A percentile compares a stretch with the other conserved stretches of the same genome.
These are phyloP conservation scores for Calliopsis andreniformis DNA, from an alignment of 1,140 invertebrate species.

Conservation along the genomic window DNA sequence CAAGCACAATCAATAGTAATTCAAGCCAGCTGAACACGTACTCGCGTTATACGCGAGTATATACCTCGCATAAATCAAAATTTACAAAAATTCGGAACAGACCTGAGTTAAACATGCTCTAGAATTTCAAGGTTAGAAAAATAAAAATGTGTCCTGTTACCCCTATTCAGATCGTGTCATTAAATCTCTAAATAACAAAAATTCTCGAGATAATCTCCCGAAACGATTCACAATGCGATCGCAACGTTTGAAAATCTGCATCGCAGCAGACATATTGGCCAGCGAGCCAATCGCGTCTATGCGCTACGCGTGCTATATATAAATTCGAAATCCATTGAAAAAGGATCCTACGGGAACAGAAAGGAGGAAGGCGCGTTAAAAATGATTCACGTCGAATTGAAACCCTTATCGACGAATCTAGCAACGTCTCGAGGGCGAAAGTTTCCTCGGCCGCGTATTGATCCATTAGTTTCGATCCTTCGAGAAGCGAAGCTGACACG, in stretches of 20 bases:
- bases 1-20: neutral
- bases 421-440: neutral
- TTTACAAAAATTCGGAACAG: too few relatives aligned
- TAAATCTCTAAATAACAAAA: too few relatives aligned
- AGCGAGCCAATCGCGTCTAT: conserved; percentile 14
- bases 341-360: neutral
- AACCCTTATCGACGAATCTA: too few relatives aligned
- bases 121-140: too few relatives aligned
- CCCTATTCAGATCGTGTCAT: neutral
- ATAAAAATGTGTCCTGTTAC: neutral
- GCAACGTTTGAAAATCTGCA: conserved; percentile 12
- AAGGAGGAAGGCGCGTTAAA: neutral
- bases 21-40: too few relatives aligned
- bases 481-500: conserved; percentile 24
- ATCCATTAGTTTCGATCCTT: conserved; percentile 42
- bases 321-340: conserved; percentile 28
- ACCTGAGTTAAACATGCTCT: too few relatives aligned
- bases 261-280: conserved; percentile 2
- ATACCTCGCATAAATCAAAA: too few relatives aligned
- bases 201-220: neutral
- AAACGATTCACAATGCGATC: neutral
- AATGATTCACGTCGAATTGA: too few relatives aligned
- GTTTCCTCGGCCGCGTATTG: neutral
- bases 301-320: conserved; percentile 11
- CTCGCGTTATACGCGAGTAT: too few relatives aligned